A percentile compares a stretch with the other conserved stretches of the same genome.
Conservation (phyloP, 2,113 vertebrate species). For the Pampusana beccarii region DNA sequence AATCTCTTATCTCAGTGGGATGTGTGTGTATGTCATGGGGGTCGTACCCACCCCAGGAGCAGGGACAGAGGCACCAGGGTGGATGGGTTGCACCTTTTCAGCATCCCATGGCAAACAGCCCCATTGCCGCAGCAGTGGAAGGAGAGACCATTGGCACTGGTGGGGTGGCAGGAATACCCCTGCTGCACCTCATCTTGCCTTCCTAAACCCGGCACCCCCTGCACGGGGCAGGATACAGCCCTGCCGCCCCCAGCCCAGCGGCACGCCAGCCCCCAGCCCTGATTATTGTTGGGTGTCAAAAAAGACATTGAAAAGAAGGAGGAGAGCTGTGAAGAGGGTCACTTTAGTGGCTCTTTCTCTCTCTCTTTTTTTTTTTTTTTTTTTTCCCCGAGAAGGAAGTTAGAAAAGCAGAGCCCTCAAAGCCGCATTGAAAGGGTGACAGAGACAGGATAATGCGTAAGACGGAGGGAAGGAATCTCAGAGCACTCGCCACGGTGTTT, state of each 20-base stretch:
- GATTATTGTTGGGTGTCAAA: slow-evolving; percentile 62
- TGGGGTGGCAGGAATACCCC: background rate
- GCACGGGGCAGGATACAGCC: background rate
- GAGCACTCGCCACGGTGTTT: slow-evolving; percentile 69
- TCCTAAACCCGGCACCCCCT: background rate
- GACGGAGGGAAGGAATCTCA: slow-evolving; percentile 67
- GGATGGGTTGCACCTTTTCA: background rate
- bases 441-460: slow-evolving; percentile 66
- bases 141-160: background rate
- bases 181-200: background rate
- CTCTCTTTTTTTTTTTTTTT: background rate
- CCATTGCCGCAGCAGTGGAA: background rate
- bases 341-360: slow-evolving; percentile 68
- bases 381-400: slow-evolving; percentile 57
- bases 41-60: rapidly evolving
- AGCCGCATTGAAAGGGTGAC: slow-evolving; percentile 71
- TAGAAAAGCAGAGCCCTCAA: slow-evolving; percentile 78
- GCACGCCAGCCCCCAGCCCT: slow-evolving; percentile 24
- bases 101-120: rapidly evolving
- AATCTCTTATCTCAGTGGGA: too few relatives aligned
- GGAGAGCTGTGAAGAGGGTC: slow-evolving; percentile 73
- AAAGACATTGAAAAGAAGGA: slow-evolving; percentile 66
- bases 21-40: rapidly evolving
- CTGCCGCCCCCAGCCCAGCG: background rate
- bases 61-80: rapidly evolving